Base-by-base conservation (phyloP, 2,888 invertebrate genomes). In the Drosophila planitibia region DNA sequence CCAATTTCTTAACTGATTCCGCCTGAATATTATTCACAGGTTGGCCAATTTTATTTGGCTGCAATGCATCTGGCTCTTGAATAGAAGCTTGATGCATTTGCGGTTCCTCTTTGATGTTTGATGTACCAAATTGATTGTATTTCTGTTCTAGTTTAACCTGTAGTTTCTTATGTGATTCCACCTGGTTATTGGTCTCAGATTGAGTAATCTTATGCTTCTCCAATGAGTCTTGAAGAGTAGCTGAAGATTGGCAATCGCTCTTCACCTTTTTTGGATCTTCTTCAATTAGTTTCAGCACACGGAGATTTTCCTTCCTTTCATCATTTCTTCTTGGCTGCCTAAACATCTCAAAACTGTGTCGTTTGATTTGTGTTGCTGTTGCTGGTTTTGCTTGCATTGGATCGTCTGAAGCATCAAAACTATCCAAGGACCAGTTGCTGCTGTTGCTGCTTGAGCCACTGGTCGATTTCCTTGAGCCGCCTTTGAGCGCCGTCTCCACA, bases 401-500 rank as follows among this genome's bases (percentile, higher is more conserved):
- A 16, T 33, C 9, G 22, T 22, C 53, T 14, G 22, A 14, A 10
- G 10, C 22, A 4, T 75, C 54, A 28, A n/a, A 59, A 30, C 58
- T 64, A 5, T 74, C 61, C 6, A 44, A 30, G 28, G 57, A 53
- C 44, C 47, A 35, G 37, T 3, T 59, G 55, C 58, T 67, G 37
- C 10, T 25, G 35, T n/a, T 30, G 47, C 9, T 59, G 54, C 51
- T 64, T 28, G 12, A 14, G 41, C 25, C 25, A 47, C n/a, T 41
- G 16, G 37, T 39, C 9, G 35, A 44, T n/a, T 10, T 37, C 1
- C 25, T 39, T n/a, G 52, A 59, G 16, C 22, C 10, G 12, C 19
- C 28, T 5, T 0, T 32, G 3, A 80, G 51, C 0, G 60, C 76
- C 12, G 35, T 41, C 14, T 67, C 53, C n/a, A 67, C 67, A 19